Base-by-base conservation (phyloP, 2,797 vertebrate genomes). In the Ctenochaetus hawaiiensis region DNA sequence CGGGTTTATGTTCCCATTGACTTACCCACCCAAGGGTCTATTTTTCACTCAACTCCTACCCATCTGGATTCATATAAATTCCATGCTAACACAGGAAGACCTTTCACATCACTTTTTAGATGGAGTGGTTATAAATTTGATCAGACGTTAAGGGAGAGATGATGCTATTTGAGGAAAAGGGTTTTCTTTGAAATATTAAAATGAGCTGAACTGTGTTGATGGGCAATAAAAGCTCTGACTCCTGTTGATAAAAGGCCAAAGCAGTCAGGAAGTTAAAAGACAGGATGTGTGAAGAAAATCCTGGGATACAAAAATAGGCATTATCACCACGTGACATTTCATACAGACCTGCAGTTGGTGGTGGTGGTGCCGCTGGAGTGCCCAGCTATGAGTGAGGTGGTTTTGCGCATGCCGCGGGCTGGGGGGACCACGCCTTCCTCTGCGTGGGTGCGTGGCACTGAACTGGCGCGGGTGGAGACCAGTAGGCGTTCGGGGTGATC, bases 381-480 rank as follows among this genome's bases (percentile, higher is more conserved):
- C 67, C 96, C 94, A n/a, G 95, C 94, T 44, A 96, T 79, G 71
- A 98, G 95, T 0, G 97, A 98, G 56, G 96, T 93, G 58, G 95
- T 96, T 89, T 98, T 98, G 37, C 96, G 93, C 74, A 97, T 93
- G 77, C 97, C 96, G 44, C 96, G 94, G 85, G 93, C 64, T 0
- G 92, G 93, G 1, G 86, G 91, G 34, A 53, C 68, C 79, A 59
- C 84, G 5, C 91, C 89, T 71, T 98, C 97, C 75, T 98, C 97
- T 0, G 96, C 96, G 68, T 95, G 92, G 65, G 97, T 95, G 78
- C 97, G 96, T 13, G 97, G 97, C 71, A 98, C 96, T 0, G 98
- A 98, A 88, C 97, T 99, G 90, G 98, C 98, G 0, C 97, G 95
- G 6, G 98, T 98, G 89, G 98, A 99, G 81, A 98, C 97, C 37